These are phyloP conservation scores for Philotrypesis tridentata DNA, from an alignment of 1,140 invertebrate species.

Conservation along the genomic window DNA sequence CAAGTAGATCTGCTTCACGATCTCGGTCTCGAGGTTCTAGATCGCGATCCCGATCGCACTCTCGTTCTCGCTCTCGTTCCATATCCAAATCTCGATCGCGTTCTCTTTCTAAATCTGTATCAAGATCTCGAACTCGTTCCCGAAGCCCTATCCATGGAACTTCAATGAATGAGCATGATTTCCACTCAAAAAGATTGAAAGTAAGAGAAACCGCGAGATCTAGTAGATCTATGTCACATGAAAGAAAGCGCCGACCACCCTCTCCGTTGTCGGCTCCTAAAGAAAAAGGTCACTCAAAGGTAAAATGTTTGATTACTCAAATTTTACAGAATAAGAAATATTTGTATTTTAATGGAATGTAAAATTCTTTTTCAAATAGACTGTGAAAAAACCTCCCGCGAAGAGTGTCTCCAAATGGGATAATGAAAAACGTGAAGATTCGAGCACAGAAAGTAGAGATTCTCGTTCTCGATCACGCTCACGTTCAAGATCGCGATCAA, in stretches of 20 bases:
- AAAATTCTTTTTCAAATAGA: conserved; percentile 1
- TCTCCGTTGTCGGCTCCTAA: conserved; percentile 15
- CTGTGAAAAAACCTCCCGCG: conserved; percentile 1
- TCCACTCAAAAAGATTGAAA: conserved; percentile 11
- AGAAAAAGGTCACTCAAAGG: conserved; percentile 25
- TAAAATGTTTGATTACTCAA: not conserved
- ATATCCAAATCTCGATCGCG: not conserved
- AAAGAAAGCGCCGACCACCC: conserved; percentile 38
- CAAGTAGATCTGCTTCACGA: conserved; percentile 12
- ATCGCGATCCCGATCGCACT: conserved; percentile 27
- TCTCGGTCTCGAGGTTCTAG: conserved; percentile 12
- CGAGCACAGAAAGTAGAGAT: conserved; percentile 23
- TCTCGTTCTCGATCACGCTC: conserved; percentile 28
- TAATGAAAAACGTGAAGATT: conserved; percentile 44
- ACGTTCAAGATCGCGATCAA: conserved; percentile 17
- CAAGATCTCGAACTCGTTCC: conserved; percentile 43
- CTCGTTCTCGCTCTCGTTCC: conserved; percentile 13
- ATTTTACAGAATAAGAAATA: not conserved
- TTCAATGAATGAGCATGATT: conserved; percentile 30
- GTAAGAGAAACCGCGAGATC: conserved; percentile 12
- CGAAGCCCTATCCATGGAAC: conserved; percentile 20
- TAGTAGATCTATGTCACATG: conserved; percentile 26
- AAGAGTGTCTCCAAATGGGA: conserved; percentile 50
- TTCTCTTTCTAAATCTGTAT: conserved; percentile 15
- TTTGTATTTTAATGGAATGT: not conserved